A percentile compares a stretch with the other conserved stretches of the same genome.
phyloP scores from a whole-genome alignment of 2,797 vertebrate species.

The Gadopsis bispinosus region DNA sequence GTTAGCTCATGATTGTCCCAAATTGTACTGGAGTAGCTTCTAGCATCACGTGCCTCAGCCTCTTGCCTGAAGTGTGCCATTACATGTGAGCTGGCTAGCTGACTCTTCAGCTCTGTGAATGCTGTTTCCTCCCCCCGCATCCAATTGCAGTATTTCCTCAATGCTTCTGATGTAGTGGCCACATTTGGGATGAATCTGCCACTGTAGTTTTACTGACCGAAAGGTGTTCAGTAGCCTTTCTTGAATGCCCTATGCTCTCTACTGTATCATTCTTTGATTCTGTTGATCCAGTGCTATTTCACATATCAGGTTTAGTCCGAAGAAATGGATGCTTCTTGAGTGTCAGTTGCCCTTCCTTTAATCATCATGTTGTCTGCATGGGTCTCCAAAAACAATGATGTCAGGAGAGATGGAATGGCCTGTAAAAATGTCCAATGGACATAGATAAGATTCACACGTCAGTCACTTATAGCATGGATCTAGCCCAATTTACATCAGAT shows the following conservation, averaged over 20 bases:
- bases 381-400: not conserved
- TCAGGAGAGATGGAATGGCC: no score
- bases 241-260: slow-evolving; percentile 3
- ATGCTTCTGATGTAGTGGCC: slow-evolving; percentile 15
- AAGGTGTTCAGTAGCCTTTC: slow-evolving; percentile 24
- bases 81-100: slow-evolving; percentile 25
- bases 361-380: not conserved
- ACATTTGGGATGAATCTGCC: slow-evolving; percentile 37
- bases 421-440: not conserved
- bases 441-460: no score
- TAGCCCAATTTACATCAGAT: no score
- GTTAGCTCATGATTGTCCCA: slow-evolving; percentile 6
- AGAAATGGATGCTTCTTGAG: not conserved
- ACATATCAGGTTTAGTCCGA: not conserved
- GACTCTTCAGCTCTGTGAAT: slow-evolving; percentile 40
- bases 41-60: slow-evolving; percentile 22
- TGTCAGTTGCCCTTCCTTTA: not conserved
- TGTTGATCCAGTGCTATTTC: not conserved
- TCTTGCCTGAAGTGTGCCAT: slow-evolving; percentile 42
- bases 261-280: not conserved
- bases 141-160: slow-evolving; percentile 41
- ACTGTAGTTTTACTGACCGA: slow-evolving; percentile 18
- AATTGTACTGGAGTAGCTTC: slow-evolving; percentile 31
- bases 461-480: no score
- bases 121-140: slow-evolving; percentile 37